Evolutionary conservation across 2,888 invertebrate genomes (phyloP).

Genomic region (Chamaedrilus cognettii): DNA sequence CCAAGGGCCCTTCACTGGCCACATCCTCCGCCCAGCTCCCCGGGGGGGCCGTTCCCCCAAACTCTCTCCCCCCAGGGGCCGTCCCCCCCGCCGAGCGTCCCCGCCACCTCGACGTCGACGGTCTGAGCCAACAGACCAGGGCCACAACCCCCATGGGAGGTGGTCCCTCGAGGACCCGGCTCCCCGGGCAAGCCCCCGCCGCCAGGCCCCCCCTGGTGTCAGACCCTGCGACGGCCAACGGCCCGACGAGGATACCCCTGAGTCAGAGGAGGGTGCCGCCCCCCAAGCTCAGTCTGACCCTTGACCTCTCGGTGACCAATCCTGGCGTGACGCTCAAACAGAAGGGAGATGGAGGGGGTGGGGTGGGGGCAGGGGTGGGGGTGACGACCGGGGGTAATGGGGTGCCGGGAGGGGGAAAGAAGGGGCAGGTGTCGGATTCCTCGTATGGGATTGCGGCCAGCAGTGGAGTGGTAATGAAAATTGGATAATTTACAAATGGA

Average conservation of each 20-base stretch:
- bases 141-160: background rate
- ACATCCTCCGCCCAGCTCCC: background rate
- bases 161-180: background rate
- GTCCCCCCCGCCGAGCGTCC: background rate
- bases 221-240: background rate
- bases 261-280: slow-evolving; percentile 37
- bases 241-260: slow-evolving; percentile 28
- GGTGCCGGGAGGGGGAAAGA: background rate
- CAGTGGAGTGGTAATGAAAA: slow-evolving; percentile 33
- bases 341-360: background rate
- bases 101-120: background rate
- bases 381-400: background rate
- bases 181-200: background rate
- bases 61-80: background rate
- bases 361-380: background rate
- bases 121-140: background rate
- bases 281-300: slow-evolving; percentile 38
- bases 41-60: background rate
- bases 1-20: background rate
- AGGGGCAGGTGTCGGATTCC: background rate
- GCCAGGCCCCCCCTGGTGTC: background rate
- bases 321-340: slow-evolving; percentile 24
- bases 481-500: too few relatives aligned
- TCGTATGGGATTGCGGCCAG: slow-evolving; percentile 32
- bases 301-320: slow-evolving; percentile 39